Base-by-base conservation (phyloP, 2,888 invertebrate genomes). In the Parapristionchus giblindavisi region DNA sequence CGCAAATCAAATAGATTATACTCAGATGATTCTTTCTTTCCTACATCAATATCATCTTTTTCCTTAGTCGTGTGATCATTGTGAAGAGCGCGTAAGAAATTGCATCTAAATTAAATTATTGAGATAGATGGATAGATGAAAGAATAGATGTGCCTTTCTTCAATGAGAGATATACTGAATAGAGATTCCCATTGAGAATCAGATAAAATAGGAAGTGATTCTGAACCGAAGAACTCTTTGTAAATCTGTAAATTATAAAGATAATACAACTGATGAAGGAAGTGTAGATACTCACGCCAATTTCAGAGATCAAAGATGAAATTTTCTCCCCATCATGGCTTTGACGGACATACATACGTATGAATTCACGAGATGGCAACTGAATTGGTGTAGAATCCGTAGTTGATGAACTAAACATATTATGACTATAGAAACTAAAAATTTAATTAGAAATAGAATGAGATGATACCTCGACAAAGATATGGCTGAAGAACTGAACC, bases 221-320 rank as follows among this genome's bases (percentile, higher is more conserved):
- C 27, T 40, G 24, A 6, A 21, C 63, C 63, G 63, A 40, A 29
- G 40, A 63, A 63, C 63, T 63, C 63, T 40, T 40, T 38, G 63
- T 40, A 63, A 8, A 63, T 24, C 63, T 63, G 40, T n/a, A 54
- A n/a, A 40, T 11, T 17, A n/a, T 21, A 6, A 5, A n/a, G n/a
- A n/a, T n/a, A n/a, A n/a, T n/a, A n/a, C n/a, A n/a, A n/a, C n/a
- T n/a, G n/a, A n/a, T n/a, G n/a, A n/a, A n/a, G n/a, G n/a, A n/a
- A n/a, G n/a, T n/a, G n/a, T 21, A 48, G 11, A 48, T 14, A 11
- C 48, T 48, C 21, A 48, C 48, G 17, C 21, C 11, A 14, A 63
- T 38, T 40, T 63, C 63, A 2, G 63, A 63, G 14, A 63, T 63
- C n/a, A 40, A 24, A 1, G 63, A 63, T 24, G 63, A 48, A 11